phyloP scores from a whole-genome alignment of 2,888 invertebrate genomes.

The Chrysodeixis includens region DNA sequence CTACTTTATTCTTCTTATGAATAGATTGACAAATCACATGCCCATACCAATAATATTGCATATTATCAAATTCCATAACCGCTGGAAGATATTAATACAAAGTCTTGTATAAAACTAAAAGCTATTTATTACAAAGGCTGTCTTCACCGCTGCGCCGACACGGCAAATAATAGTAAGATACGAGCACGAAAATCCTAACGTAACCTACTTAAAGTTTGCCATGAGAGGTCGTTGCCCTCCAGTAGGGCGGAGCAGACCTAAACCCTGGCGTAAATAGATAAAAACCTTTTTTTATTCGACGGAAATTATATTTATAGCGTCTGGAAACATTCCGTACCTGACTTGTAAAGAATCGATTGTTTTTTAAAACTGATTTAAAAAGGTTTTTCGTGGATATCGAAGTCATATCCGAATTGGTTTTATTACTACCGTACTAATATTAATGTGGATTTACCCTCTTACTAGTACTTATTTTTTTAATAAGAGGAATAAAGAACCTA shows the following conservation, averaged over 20 bases:
- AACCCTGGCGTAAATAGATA: slow-evolving; percentile 16
- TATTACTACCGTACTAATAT: too few species aligned
- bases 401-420: too few species aligned
- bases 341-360: background rate
- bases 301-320: slow-evolving; percentile 7
- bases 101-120: background rate
- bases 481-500: too few species aligned
- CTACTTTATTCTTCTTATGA: too few species aligned
- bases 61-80: background rate
- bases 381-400: too few species aligned
- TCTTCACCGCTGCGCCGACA: background rate
- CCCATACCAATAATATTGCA: too few species aligned
- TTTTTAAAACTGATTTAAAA: too few species aligned
- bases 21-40: too few species aligned
- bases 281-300: slow-evolving; percentile 8
- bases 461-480: too few species aligned
- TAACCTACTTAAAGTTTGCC: slow-evolving; percentile 28
- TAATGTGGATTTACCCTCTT: too few species aligned
- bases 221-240: slow-evolving; percentile 17
- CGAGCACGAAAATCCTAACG: slow-evolving; percentile 13
- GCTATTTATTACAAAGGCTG: background rate
- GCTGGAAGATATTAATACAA: background rate
- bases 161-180: slow-evolving; percentile 6
- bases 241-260: slow-evolving; percentile 13
- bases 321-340: background rate